Evolutionary conservation across 2,888 invertebrate species (phyloP).

Genomic region (Urechis unicinctus): DNA sequence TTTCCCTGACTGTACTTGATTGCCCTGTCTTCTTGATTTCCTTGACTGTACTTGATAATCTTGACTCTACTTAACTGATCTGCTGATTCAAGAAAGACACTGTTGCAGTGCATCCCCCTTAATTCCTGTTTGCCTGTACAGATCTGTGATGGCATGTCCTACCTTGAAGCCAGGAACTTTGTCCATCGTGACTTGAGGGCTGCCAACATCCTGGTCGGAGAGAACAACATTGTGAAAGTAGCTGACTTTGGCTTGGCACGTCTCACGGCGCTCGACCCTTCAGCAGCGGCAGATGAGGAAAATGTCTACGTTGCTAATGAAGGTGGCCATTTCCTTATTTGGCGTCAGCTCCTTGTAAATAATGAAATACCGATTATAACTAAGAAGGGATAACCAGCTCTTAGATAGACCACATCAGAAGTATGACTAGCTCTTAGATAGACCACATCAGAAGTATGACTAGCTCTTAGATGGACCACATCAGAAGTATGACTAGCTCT

Average conservation of each 20-base stretch:
- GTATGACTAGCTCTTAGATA: too few relatives aligned
- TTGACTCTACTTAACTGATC: not conserved
- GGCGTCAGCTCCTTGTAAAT: too few relatives aligned
- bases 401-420: too few relatives aligned
- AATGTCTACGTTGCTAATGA: constrained; percentile 40
- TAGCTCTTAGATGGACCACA: too few relatives aligned
- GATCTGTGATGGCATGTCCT: constrained; percentile 49
- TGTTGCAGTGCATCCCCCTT: not conserved
- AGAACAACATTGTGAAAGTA: constrained; percentile 45
- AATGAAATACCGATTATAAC: too few relatives aligned
- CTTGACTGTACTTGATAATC: not conserved
- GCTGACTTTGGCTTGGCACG: constrained; percentile 50
- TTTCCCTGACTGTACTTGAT: too few relatives aligned
- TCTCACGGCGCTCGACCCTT: constrained; percentile 19
- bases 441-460: too few relatives aligned
- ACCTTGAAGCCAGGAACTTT: constrained; percentile 43
- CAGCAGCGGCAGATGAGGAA: constrained; percentile 32
- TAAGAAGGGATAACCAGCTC: too few relatives aligned
- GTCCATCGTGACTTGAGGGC: constrained; percentile 49
- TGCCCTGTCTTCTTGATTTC: not conserved
- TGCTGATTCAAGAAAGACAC: too few relatives aligned
- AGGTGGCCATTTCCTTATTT: constrained; percentile 27
- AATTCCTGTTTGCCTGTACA: too few relatives aligned
- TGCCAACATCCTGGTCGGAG: constrained; percentile 49
- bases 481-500: too few relatives aligned